These are phyloP conservation scores for Acronicta aceris DNA, from an alignment of 2,888 invertebrate species.

Conservation along the genomic window DNA sequence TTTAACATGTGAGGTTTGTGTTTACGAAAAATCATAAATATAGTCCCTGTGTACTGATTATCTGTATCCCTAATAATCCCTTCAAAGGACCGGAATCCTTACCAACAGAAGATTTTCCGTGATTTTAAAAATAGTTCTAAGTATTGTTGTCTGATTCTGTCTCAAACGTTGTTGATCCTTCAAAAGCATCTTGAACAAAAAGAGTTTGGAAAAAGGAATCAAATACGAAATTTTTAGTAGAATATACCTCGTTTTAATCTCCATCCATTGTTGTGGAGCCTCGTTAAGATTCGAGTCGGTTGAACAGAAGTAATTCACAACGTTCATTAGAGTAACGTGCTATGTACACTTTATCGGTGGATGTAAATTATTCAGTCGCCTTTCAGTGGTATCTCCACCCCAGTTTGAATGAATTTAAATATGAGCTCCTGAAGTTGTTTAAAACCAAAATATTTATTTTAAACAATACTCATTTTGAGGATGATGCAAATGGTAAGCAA, in stretches of 20 bases:
- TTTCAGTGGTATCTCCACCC: conserved; percentile 37
- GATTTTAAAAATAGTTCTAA: not conserved
- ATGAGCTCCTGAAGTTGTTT: conserved; percentile 30
- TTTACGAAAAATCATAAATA: too few relatives aligned
- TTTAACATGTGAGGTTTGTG: too few relatives aligned
- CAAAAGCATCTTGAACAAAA: conserved; percentile 15
- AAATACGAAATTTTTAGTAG: conserved; percentile 25
- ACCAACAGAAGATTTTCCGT: not conserved
- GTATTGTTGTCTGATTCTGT: too few relatives aligned
- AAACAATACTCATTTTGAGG: not conserved
- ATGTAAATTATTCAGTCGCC: conserved; percentile 48
- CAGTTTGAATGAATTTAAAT: conserved; percentile 43
- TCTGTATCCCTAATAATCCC: too few relatives aligned
- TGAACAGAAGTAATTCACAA: conserved; percentile 52
- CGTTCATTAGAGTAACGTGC: conserved; percentile 50
- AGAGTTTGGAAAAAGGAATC: conserved; percentile 45
- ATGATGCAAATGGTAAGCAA: too few relatives aligned
- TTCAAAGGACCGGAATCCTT: not conserved
- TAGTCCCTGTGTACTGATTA: too few relatives aligned
- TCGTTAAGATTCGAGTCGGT: conserved; percentile 54
- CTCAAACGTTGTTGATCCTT: conserved; percentile 20
- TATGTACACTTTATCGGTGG: conserved; percentile 45
- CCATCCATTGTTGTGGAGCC: conserved; percentile 46
- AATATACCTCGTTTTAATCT: conserved; percentile 46
- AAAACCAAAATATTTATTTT: not conserved